These are phyloP conservation scores for Cepaea hortensis DNA, from an alignment of 2,888 invertebrate species.

Conservation along the genomic window DNA sequence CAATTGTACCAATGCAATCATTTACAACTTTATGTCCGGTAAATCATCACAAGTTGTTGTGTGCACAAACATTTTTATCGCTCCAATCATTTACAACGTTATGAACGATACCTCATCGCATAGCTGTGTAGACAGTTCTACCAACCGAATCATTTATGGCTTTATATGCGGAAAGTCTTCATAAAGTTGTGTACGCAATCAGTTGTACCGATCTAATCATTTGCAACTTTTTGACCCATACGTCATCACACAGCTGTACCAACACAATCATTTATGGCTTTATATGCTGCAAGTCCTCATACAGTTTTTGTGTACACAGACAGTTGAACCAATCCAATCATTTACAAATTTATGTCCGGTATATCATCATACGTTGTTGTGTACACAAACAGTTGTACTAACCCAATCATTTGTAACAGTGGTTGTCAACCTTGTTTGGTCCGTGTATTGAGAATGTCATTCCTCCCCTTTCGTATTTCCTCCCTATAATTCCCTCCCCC, in stretches of 20 bases:
- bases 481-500: too few species aligned
- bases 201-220: constrained; percentile 49
- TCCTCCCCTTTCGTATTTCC: too few species aligned
- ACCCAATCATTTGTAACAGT: too few species aligned
- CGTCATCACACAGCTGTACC: constrained; percentile 46
- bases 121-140: constrained; percentile 45
- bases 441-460: too few species aligned
- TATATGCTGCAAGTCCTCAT: constrained; percentile 44
- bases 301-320: too few species aligned
- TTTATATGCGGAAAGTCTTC: constrained; percentile 47
- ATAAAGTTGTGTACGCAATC: constrained; percentile 29
- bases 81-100: constrained; percentile 47
- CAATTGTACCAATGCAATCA: too few species aligned
- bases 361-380: not conserved
- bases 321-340: constrained; percentile 51
- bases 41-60: too few species aligned
- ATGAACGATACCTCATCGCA: constrained; percentile 48
- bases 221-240: constrained; percentile 52
- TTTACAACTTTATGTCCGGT: too few species aligned
- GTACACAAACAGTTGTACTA: too few species aligned
- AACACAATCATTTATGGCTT: constrained; percentile 52
- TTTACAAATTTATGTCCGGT: constrained; percentile 52
- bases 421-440: too few species aligned
- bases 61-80: too few species aligned
- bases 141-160: constrained; percentile 50